These are phyloP conservation scores for Microcebus murinus DNA, from an alignment of 2,113 vertebrate genomes.

Conservation along the genomic window DNA sequence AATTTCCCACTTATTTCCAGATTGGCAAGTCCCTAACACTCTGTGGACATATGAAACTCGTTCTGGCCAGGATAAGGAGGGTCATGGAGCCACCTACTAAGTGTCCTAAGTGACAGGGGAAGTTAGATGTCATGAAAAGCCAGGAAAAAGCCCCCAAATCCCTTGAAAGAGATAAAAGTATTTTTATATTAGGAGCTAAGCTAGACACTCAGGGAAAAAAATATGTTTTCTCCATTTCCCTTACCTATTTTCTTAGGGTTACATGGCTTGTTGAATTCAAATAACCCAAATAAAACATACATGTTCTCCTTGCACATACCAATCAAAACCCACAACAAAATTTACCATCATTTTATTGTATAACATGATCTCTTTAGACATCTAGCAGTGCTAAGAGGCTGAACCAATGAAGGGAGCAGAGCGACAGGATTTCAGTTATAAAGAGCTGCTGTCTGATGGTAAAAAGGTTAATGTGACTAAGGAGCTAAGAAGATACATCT, in stretches of 20 bases:
- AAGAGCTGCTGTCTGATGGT: not conserved
- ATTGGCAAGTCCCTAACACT: not conserved
- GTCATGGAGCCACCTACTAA: not conserved
- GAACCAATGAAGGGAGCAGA: not conserved
- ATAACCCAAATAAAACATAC: not conserved
- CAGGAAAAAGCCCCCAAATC: not conserved
- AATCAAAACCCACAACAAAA: not conserved
- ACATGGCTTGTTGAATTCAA: not conserved
- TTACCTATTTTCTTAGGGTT: not conserved
- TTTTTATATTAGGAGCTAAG: not conserved
- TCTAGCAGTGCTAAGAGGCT: not conserved
- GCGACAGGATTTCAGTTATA: not conserved
- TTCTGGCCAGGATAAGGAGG: not conserved
- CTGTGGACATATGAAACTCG: not conserved
- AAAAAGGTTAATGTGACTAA: not conserved
- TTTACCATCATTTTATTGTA: not conserved
- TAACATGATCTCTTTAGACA: not conserved
- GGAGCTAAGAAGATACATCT: not conserved
- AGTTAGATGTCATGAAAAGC: not conserved
- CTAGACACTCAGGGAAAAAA: not conserved
- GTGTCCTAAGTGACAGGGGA: not conserved
- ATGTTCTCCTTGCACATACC: not conserved
- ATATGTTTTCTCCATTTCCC: not conserved
- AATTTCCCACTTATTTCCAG: not conserved
- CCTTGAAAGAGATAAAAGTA: not conserved